Evolutionary conservation across 2,113 vertebrate genomes (phyloP).

Genomic region (rat (Rattus norvegicus)): GRCr8 NC_086031.1:82255001-82255500

Average conservation of each 20-base stretch:
- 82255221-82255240: neutral
- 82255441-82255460: neutral
- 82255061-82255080: neutral
- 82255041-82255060: too few relatives aligned
- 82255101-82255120: neutral
- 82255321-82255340: neutral
- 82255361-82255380: neutral
- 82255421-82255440: neutral
- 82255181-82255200: neutral
- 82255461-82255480: neutral
- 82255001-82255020: neutral
- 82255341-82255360: neutral
- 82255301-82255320: neutral
- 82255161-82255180: neutral
- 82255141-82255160: neutral
- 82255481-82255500: neutral
- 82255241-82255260: neutral
- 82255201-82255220: neutral
- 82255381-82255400: neutral
- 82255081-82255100: neutral
- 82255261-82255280: neutral
- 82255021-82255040: neutral
- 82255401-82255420: neutral
- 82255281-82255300: neutral
- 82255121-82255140: neutral